A percentile compares a stretch with the other conserved stretches of the same genome.
Evolutionary conservation across 2,888 invertebrate species (phyloP).

Genomic region (Xylota sylvarum): DNA sequence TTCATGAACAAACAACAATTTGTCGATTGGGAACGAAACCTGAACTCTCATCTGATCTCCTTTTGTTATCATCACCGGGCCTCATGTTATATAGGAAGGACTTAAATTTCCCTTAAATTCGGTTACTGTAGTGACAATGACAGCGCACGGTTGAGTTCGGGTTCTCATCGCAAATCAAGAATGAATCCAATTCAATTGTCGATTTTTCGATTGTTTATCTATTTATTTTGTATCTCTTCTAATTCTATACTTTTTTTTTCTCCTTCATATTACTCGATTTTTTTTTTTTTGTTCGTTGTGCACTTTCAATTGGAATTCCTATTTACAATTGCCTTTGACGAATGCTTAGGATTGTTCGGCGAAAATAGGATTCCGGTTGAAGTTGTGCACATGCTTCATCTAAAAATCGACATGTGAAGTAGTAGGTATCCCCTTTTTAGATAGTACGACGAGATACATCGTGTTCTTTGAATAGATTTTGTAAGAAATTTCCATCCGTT

Average conservation of each 20-base stretch:
- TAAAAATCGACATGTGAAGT: conserved; percentile 35
- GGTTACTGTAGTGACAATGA: conserved; percentile 52
- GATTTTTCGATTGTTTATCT: conserved; percentile 49
- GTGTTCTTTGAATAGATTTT: conserved; percentile 51
- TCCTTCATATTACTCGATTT: background rate
- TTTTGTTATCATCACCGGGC: background rate
- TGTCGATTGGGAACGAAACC: conserved; percentile 1
- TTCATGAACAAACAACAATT: conserved; percentile 1
- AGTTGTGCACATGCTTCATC: conserved; percentile 55
- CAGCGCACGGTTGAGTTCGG: conserved; percentile 35
- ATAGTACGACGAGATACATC: conserved; percentile 30
- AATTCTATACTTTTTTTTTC: conserved; percentile 35
- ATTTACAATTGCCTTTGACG: conserved; percentile 74
- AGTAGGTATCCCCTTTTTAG: conserved; percentile 16
- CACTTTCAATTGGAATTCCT: conserved; percentile 73
- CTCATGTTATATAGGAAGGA: background rate
- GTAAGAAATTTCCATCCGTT: conserved; percentile 67
- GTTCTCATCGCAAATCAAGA: background rate
- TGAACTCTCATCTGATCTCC: background rate
- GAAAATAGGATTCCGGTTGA: conserved; percentile 52
- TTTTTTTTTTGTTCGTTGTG: conserved; percentile 40
- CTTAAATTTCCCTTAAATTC: conserved; percentile 18
- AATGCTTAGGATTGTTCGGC: conserved; percentile 52
- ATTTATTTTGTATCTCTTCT: conserved; percentile 57
- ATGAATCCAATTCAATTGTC: conserved; percentile 47